phyloP scores from a whole-genome alignment of 2,113 vertebrate species.

The Xenopus borealis region DNA sequence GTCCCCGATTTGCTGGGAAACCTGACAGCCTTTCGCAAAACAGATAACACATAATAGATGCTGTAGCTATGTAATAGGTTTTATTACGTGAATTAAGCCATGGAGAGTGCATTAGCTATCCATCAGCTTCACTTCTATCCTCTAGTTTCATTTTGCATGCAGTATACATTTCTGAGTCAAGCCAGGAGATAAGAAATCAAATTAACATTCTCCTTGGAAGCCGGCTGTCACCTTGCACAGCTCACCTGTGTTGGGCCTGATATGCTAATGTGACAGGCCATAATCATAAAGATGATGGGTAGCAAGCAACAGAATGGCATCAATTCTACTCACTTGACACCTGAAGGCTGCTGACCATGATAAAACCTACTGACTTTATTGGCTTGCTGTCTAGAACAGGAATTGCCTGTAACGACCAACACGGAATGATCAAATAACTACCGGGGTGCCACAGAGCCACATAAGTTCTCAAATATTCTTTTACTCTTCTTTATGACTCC shows the following conservation, averaged over 20 bases:
- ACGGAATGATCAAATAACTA: slow-evolving; percentile 4
- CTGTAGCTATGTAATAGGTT: too few relatives aligned
- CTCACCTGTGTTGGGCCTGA: slow-evolving; percentile 35
- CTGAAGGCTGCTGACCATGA: slow-evolving; percentile 37
- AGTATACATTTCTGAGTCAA: slow-evolving; percentile 20
- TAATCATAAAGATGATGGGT: slow-evolving; percentile 44
- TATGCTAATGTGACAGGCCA: slow-evolving; percentile 38
- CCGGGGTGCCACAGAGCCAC: background rate
- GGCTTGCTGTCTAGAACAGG: slow-evolving; percentile 14
- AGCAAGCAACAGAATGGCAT: slow-evolving; percentile 25
- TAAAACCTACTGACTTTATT: slow-evolving; percentile 36
- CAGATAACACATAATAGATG: too few relatives aligned
- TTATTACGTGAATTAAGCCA: background rate
- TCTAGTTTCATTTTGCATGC: slow-evolving; percentile 14
- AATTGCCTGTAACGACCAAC: slow-evolving; percentile 15
- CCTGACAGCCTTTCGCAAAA: too few relatives aligned
- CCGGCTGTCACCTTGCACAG: slow-evolving; percentile 29
- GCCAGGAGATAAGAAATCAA: slow-evolving; percentile 15
- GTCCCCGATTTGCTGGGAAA: too few relatives aligned
- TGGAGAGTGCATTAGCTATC: slow-evolving; percentile 9
- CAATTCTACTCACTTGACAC: slow-evolving; percentile 29
- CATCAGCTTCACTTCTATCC: slow-evolving; percentile 12
- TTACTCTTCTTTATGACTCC: background rate
- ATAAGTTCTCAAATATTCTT: background rate
- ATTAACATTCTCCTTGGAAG: slow-evolving; percentile 37